Evolutionary conservation across 2,113 vertebrate species (phyloP).

Genomic region (Neodon shergylaensis): DNA sequence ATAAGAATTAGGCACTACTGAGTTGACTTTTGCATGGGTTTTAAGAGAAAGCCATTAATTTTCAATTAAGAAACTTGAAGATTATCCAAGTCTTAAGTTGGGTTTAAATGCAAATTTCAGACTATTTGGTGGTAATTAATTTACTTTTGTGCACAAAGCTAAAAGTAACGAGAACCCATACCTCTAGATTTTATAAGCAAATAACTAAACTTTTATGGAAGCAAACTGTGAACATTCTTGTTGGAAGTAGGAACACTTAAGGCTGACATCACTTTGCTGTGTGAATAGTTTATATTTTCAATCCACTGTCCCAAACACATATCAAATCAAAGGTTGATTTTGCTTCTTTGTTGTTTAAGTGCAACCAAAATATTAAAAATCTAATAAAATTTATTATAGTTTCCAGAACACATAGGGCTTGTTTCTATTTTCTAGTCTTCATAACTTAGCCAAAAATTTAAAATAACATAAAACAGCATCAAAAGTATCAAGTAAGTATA

Average conservation of each 20-base stretch:
- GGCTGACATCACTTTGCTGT: neutral
- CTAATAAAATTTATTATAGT: neutral
- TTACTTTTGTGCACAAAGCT: slow-evolving; percentile 33
- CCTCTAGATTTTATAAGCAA: slow-evolving; percentile 20
- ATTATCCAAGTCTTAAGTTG: slow-evolving; percentile 51
- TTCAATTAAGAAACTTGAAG: slow-evolving; percentile 70
- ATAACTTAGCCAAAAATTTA: neutral
- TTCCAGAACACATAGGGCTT: neutral
- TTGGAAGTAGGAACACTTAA: neutral
- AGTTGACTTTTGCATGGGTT: neutral
- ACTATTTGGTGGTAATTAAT: slow-evolving; percentile 19
- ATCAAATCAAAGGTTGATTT: slow-evolving; percentile 8
- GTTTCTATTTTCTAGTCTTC: slow-evolving; percentile 26
- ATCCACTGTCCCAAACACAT: neutral
- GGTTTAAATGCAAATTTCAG: slow-evolving; percentile 56
- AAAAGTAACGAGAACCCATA: slow-evolving; percentile 25
- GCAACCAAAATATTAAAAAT: slow-evolving; percentile 3
- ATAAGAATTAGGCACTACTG: neutral
- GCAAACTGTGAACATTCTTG: neutral
- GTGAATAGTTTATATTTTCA: neutral
- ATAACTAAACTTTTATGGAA: slow-evolving; percentile 14
- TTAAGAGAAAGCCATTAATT: slow-evolving; percentile 51
- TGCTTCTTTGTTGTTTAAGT: slow-evolving; percentile 3
- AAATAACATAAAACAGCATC: neutral
- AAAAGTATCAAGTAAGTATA: neutral